These are phyloP conservation scores for Eurystomus glaucurus DNA, from an alignment of 2,797 vertebrate species.

Conservation along the genomic window DNA sequence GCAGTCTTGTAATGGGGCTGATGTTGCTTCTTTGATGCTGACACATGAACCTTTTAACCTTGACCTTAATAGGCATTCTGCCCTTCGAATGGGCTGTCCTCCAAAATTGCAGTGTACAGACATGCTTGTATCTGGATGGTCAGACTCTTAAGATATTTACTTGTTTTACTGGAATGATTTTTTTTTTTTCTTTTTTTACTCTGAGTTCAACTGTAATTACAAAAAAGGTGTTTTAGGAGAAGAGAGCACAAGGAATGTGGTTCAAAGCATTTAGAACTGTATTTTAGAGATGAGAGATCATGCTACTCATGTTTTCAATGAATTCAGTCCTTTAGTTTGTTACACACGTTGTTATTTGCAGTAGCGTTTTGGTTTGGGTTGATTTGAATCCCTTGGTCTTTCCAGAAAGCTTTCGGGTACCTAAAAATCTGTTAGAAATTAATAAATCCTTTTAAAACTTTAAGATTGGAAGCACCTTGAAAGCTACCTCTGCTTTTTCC, in stretches of 20 bases:
- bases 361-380: neutral
- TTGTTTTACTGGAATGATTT: neutral
- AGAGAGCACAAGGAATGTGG: rapidly evolving
- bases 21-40: neutral
- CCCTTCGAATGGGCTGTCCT: neutral
- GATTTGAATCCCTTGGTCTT: neutral
- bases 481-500: neutral
- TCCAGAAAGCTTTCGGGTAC: neutral
- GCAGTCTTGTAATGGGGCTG: neutral
- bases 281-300: neutral
- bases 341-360: neutral
- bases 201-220: neutral
- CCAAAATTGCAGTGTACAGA: neutral
- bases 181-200: neutral
- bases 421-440: neutral
- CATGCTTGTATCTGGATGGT: neutral
- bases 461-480: neutral
- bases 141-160: neutral
- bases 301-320: neutral
- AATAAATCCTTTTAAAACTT: neutral
- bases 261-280: neutral
- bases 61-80: neutral
- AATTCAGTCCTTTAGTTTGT: neutral
- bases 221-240: neutral
- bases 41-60: neutral